These are phyloP conservation scores for Schmidtea mediterranea DNA, from an alignment of 1,140 invertebrate species.

Conservation along the genomic window DNA sequence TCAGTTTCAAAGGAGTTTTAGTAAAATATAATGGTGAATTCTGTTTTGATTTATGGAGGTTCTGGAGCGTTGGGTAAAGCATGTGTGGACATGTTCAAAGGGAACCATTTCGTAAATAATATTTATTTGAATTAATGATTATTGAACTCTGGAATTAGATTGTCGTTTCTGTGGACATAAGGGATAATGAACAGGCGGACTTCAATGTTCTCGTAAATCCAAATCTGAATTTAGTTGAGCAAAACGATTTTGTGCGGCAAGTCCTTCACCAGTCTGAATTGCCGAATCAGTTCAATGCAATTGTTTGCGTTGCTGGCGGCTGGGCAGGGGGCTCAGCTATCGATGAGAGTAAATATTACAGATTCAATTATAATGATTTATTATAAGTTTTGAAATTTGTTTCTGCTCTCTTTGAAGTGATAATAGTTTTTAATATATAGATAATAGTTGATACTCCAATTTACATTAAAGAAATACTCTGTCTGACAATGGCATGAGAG, in stretches of 20 bases:
- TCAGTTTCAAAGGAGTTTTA: no score
- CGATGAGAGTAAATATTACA: constrained; percentile 21
- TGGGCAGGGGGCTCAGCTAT: constrained; percentile 64
- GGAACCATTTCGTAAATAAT: constrained; percentile 13
- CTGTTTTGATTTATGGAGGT: constrained; percentile 67
- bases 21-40: constrained; percentile 31
- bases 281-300: constrained; percentile 52
- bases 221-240: not conserved
- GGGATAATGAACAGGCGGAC: constrained; percentile 60
- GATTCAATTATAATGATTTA: not conserved
- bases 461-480: no score
- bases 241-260: not conserved
- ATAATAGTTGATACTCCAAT: no score
- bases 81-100: constrained; percentile 59
- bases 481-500: no score
- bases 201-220: constrained; percentile 40
- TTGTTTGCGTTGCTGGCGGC: constrained; percentile 89
- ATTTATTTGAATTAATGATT: no score
- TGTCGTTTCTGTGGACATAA: constrained; percentile 73
- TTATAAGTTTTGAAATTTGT: constrained; percentile 1
- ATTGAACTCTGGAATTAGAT: no score
- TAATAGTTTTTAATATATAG: no score
- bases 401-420: no score
- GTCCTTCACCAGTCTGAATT: not conserved
- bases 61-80: constrained; percentile 63